A percentile compares a stretch with the other conserved stretches of the same genome.
phyloP scores from a whole-genome alignment of 2,888 invertebrate genomes.

The Caenorhabditis sulstoni region DNA sequence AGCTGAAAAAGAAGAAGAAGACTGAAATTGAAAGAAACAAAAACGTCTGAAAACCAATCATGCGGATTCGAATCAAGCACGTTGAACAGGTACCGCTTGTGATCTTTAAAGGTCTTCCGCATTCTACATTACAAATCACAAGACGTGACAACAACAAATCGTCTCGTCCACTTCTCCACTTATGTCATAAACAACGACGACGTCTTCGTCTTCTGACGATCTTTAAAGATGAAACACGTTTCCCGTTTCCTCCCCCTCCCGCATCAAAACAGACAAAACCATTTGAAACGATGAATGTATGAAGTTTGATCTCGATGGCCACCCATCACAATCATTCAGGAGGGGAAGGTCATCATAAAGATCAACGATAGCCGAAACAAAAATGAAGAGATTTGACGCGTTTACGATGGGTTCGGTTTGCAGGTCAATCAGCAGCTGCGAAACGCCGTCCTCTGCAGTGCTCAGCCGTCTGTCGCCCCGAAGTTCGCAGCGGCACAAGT shows the following conservation, averaged over 20 bases:
- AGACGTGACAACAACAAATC: constrained; percentile 39
- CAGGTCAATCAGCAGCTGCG: constrained; percentile 52
- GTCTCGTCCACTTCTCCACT: too few species aligned
- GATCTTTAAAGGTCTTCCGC: too few species aligned
- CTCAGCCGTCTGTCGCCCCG: constrained; percentile 50
- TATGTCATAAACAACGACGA: constrained; percentile 1
- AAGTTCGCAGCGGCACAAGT: background rate
- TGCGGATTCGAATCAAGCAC: constrained; percentile 54
- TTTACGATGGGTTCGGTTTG: constrained; percentile 1
- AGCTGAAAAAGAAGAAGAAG: too few species aligned
- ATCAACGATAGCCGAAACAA: background rate
- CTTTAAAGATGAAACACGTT: constrained; percentile 34
- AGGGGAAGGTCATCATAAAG: background rate
- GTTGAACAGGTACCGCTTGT: constrained; percentile 53
- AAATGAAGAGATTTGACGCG: too few species aligned
- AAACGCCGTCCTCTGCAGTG: constrained; percentile 44
- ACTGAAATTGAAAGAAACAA: background rate
- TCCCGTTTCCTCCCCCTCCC: background rate
- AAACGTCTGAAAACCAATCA: constrained; percentile 12
- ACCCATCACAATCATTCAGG: too few species aligned
- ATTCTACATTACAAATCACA: constrained; percentile 3
- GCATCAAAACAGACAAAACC: too few species aligned
- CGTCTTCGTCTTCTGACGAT: constrained; percentile 18
- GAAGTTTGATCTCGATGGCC: background rate
- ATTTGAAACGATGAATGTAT: too few species aligned